These are phyloP conservation scores for Ectemnius cavifrons DNA, from an alignment of 2,888 invertebrate species.

Conservation along the genomic window DNA sequence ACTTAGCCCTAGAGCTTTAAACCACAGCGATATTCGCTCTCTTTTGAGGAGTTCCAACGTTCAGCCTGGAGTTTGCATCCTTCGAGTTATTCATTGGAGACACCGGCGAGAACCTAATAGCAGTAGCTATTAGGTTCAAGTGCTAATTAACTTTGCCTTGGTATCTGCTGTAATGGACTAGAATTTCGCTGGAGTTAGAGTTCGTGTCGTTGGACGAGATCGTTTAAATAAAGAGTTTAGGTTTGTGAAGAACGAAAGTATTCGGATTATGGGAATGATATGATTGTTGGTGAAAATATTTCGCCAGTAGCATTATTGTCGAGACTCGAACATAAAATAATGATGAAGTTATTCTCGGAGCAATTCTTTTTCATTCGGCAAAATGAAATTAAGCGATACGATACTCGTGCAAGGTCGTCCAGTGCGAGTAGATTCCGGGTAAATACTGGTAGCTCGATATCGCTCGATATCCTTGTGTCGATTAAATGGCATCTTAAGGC, in stretches of 20 bases:
- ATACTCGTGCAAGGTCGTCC: conserved; percentile 27
- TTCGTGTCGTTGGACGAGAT: background rate
- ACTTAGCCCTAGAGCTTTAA: background rate
- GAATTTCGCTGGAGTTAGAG: background rate
- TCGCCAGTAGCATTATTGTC: background rate
- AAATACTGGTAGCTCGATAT: conserved; percentile 5
- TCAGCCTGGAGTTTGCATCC: background rate
- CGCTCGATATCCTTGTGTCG: conserved; percentile 16
- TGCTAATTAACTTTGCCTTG: conserved; percentile 1
- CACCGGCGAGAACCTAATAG: background rate
- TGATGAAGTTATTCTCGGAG: background rate
- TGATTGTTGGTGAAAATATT: background rate
- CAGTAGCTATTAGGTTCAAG: background rate
- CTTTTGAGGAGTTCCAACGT: no score
- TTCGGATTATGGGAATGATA: background rate
- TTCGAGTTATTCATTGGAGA: background rate
- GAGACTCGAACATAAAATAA: background rate
- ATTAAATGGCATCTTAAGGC: conserved; percentile 1
- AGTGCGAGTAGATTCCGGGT: conserved; percentile 9
- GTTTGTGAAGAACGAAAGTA: background rate
- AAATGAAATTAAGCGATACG: conserved; percentile 7
- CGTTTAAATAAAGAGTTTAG: background rate
- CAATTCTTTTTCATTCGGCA: background rate
- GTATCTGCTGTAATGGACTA: background rate
- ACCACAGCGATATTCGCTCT: no score